Conservation (phyloP, 30 jellyfish, hydroid and myxozoan species). For the Chironex yamaguchii region DNA sequence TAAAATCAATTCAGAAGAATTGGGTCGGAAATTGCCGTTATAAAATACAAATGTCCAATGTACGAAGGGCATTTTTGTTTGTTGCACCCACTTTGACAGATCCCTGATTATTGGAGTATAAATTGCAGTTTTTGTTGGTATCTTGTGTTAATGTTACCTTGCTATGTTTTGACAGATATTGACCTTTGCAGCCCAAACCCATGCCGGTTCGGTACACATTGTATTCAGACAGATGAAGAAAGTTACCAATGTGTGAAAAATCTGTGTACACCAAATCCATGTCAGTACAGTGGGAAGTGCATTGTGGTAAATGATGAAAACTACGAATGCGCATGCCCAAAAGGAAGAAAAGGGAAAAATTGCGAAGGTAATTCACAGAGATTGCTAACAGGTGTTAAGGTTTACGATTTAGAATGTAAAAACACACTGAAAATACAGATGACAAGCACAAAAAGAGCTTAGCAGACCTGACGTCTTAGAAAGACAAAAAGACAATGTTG, state of each 20-base stretch:
- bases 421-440: no score
- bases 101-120: background rate
- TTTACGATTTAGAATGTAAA: no score
- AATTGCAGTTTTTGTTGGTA: background rate
- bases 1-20: no score
- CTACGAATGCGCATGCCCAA: slow-evolving; percentile 91
- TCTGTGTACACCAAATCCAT: slow-evolving; percentile 94
- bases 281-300: slow-evolving; percentile 91
- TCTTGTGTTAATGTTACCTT: background rate
- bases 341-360: slow-evolving; percentile 93
- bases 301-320: slow-evolving; percentile 96
- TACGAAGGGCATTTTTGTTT: no score
- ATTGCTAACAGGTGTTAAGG: no score
- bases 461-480: no score
- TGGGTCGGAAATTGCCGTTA: no score
- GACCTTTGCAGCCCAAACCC: slow-evolving; percentile 98
- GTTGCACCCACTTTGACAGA: background rate
- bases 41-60: no score
- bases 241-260: slow-evolving; percentile 95
- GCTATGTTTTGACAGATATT: slow-evolving; percentile 53
- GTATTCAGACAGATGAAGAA: slow-evolving; percentile 96
- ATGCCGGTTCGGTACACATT: slow-evolving; percentile 97
- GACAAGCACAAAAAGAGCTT: no score
- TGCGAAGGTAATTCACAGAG: slow-evolving; percentile 97
- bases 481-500: no score